Evolutionary conservation across 53 echinoderm and acorn worm species (phyloP).

Genomic region (Stichopus horrens): DNA sequence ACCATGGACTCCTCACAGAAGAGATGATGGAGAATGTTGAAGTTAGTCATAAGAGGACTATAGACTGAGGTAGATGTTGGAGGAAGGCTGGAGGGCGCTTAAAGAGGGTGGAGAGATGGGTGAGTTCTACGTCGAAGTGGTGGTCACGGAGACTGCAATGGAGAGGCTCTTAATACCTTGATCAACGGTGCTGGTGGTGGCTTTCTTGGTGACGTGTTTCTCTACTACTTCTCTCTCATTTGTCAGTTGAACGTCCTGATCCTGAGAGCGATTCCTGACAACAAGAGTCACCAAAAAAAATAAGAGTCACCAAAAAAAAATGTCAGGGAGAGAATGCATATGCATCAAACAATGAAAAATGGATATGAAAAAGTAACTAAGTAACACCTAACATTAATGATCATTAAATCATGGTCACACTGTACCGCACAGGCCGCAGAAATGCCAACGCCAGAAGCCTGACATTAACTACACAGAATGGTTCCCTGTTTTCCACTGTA

Average conservation of each 20-base stretch:
- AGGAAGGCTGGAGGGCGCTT: not conserved
- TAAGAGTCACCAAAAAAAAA: not conserved
- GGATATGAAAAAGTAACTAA: no score
- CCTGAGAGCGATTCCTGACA: slow-evolving; percentile 80
- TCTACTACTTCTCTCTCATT: slow-evolving; percentile 87
- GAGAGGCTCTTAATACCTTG: slow-evolving; percentile 62
- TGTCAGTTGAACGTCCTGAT: slow-evolving; percentile 97
- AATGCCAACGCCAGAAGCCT: no score
- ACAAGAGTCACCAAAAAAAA: not conserved
- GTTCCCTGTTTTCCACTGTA: no score
- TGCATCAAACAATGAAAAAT: no score
- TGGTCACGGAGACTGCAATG: no score
- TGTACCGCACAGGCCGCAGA: no score
- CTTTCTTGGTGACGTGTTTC: slow-evolving; percentile 74
- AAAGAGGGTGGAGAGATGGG: no score
- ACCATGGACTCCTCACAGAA: not conserved
- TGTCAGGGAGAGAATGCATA: no score
- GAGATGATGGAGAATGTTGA: not conserved
- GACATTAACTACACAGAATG: no score
- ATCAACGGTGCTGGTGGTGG: slow-evolving; percentile 64
- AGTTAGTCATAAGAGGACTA: not conserved
- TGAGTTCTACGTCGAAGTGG: no score
- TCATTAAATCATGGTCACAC: no score
- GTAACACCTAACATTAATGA: no score
- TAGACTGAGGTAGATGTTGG: not conserved